A percentile compares a stretch with the other conserved stretches of the same genome.
Evolutionary conservation across 2,797 vertebrate species (phyloP).

Genomic region (Balearica regulorum): DNA sequence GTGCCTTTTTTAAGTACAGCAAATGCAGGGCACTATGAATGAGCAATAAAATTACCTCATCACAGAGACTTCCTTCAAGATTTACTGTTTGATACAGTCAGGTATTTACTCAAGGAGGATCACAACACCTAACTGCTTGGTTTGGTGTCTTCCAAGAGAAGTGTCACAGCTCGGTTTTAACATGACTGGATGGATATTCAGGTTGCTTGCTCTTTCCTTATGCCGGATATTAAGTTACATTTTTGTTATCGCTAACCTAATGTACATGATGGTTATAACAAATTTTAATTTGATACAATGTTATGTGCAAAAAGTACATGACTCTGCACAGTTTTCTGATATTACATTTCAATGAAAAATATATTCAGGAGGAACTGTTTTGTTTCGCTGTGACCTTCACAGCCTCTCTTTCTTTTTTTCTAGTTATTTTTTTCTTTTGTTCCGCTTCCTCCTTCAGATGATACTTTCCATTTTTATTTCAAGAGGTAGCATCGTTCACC

Average conservation of each 20-base stretch:
- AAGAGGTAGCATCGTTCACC: constrained; percentile 5
- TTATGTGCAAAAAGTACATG: constrained; percentile 66
- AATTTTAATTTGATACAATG: constrained; percentile 77
- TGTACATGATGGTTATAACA: constrained; percentile 68
- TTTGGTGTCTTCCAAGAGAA: constrained; percentile 56
- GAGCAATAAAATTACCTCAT: constrained; percentile 70
- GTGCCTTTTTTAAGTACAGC: constrained; percentile 76
- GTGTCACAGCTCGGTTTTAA: constrained; percentile 55
- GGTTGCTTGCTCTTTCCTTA: constrained; percentile 63
- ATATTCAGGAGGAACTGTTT: constrained; percentile 52
- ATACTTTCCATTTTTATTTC: background rate
- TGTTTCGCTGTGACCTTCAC: constrained; percentile 64
- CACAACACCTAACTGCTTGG: constrained; percentile 17
- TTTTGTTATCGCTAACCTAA: constrained; percentile 72
- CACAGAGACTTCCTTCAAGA: constrained; percentile 62
- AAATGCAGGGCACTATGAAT: constrained; percentile 71
- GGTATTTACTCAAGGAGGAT: constrained; percentile 56
- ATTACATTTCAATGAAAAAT: constrained; percentile 63
- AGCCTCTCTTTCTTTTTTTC: background rate
- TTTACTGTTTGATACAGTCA: constrained; percentile 59
- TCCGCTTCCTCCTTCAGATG: background rate
- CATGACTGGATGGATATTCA: constrained; percentile 48
- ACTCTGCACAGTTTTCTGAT: constrained; percentile 55
- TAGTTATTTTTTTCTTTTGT: background rate
- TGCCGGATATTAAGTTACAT: constrained; percentile 74